phyloP scores from a whole-genome alignment of 2,888 invertebrate genomes.

The Acrocera orbiculus region DNA sequence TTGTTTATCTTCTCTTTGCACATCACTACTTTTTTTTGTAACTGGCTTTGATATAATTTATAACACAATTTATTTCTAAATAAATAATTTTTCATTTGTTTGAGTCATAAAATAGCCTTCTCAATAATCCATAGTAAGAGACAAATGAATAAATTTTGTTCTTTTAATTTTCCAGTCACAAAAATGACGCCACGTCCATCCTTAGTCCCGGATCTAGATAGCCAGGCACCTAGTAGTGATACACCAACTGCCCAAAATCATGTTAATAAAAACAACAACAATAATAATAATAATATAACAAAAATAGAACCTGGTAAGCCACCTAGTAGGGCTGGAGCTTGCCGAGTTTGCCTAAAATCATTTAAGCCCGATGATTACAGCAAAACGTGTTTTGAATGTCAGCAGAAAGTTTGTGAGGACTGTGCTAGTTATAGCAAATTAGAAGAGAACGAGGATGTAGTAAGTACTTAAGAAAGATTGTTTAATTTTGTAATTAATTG shows the following conservation, averaged over 20 bases:
- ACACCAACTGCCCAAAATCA: slow-evolving; percentile 24
- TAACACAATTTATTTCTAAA: too few relatives aligned
- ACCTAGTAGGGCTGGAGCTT: slow-evolving; percentile 58
- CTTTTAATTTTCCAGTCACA: slow-evolving; percentile 36
- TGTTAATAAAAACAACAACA: slow-evolving; percentile 31
- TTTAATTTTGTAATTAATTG: too few relatives aligned
- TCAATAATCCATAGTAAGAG: too few relatives aligned
- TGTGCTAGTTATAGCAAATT: slow-evolving; percentile 82
- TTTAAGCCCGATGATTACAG: slow-evolving; percentile 78
- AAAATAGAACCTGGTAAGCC: slow-evolving; percentile 47
- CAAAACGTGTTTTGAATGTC: slow-evolving; percentile 76
- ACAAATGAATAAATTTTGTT: too few relatives aligned
- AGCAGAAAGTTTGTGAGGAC: slow-evolving; percentile 81
- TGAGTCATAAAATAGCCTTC: too few relatives aligned
- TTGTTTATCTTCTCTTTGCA: too few relatives aligned
- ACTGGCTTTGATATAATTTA: too few relatives aligned
- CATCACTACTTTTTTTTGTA: too few relatives aligned
- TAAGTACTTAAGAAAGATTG: slow-evolving; percentile 33
- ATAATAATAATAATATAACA: slow-evolving; percentile 24
- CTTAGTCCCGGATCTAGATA: slow-evolving; percentile 28
- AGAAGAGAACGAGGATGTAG: slow-evolving; percentile 65
- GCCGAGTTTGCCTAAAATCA: slow-evolving; percentile 71
- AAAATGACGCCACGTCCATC: slow-evolving; percentile 52
- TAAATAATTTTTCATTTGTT: too few relatives aligned
- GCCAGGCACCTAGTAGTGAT: slow-evolving; percentile 17